Evolutionary conservation across 2,888 invertebrate genomes (phyloP), one percentile per base, ranked within the genome.

Genomic region (Platerodrilus igneus): DNA sequence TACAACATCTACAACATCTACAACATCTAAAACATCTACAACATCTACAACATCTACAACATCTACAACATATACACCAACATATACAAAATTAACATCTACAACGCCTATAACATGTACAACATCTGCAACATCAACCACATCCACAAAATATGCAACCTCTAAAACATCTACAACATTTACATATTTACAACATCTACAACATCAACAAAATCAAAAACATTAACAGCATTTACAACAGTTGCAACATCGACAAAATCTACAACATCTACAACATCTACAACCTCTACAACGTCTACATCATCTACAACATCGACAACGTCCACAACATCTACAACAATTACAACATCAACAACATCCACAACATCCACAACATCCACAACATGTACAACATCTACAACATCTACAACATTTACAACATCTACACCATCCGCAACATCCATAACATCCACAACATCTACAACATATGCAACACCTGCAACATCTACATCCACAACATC

Each of bases 1-100:
- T 3, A 27, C 27, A 14, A 34, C 34, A 6, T 30, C 30, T n/a
- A 34, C 34, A n/a, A n/a, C n/a, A n/a, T n/a, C n/a, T n/a, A n/a
- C n/a, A n/a, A n/a, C n/a, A n/a, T n/a, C n/a, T n/a, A 6, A 34
- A 26, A 34, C 34, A 6, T 30, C 34, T n/a, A 34, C 30, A 32
- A 34, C 34, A 26, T 30, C 34, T 4, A 34, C 30, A 26, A 34
- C 34, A 32, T 30, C 34, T 11, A 34, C 34, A 32, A 34, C 34
- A 14, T 30, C 34, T 4, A 34, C 34, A 22, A 34, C 34, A 32
- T 30, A 28, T 30, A 34, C 34, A 7, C 29, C 34, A 34, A 34
- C 34, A 7, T 30, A 28, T 30, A 34, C 34, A 7, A 34, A 3
- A 34, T 30, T 27, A 7, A 28, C 27, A 34, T 30, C 34, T 4